A percentile compares a stretch with the other conserved stretches of the same genome.
phyloP scores from a whole-genome alignment of 2,888 invertebrate species.

The Cephus sareptanus region DNA sequence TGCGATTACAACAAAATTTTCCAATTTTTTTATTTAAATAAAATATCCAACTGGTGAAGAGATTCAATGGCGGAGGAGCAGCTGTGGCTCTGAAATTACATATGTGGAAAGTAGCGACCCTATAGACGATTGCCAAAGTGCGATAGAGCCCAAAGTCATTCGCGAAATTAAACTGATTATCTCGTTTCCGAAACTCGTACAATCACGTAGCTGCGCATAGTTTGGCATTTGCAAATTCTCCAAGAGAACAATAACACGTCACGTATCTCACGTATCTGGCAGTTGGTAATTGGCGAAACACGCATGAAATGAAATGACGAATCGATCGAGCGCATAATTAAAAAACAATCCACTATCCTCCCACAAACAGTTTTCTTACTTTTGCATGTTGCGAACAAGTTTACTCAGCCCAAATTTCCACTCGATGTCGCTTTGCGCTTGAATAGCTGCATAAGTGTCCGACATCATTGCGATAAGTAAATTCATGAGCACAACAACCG shows the following conservation, averaged over 20 bases:
- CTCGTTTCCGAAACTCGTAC: neutral
- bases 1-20: neutral
- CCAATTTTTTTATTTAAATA: slow-evolving; percentile 57
- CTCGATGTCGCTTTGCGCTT: slow-evolving; percentile 82
- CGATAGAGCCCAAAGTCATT: neutral
- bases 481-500: slow-evolving; percentile 98
- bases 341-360: no score
- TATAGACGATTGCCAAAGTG: neutral
- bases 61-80: slow-evolving; percentile 78
- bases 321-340: neutral
- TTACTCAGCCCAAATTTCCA: slow-evolving; percentile 84
- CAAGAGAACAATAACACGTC: neutral
- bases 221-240: neutral
- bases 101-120: neutral
- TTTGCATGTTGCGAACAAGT: slow-evolving; percentile 80
- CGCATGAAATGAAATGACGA: neutral
- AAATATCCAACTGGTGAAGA: slow-evolving; percentile 72
- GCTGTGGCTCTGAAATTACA: slow-evolving; percentile 69
- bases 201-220: neutral
- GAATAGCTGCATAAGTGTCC: slow-evolving; percentile 98
- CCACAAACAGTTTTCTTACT: slow-evolving; percentile 50
- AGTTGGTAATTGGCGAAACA: neutral
- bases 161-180: neutral
- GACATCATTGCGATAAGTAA: slow-evolving; percentile 99
- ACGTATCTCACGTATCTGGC: neutral